Evolutionary conservation across 2,888 invertebrate genomes (phyloP), one percentile per base, ranked within the genome.

Genomic region (Callosobruchus maculatus): DNA sequence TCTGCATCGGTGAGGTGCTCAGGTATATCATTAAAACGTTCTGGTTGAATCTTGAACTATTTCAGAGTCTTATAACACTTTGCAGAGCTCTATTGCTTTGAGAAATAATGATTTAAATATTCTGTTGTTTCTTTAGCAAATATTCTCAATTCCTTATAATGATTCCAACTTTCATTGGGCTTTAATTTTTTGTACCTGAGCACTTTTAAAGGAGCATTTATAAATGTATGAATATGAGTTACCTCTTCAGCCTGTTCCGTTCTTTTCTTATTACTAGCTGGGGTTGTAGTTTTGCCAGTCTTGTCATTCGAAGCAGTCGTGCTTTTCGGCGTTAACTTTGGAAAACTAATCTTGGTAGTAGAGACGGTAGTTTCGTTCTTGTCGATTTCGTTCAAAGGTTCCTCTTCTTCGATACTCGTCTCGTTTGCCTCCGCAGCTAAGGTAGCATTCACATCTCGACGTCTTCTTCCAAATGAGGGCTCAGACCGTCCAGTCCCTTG

Each of bases 391-490:
- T 84, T 85, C 66, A 83, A 82, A 74, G 86, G 87, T 22, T 75
- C 73, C 13, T 75, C 71, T 21, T 70, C 71, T n/a, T 70, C 74
- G 18, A 69, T n/a, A 22, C 74, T 71, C 1, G 78, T 80, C 49
- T 74, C 74, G 49, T 80, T 82, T 0, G 81, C 76, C 71, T 86
- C 81, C 67, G 79, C 80, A 68, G 69, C 75, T 31, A 74, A 22
- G 22, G 76, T 75, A 0, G 74, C 86, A 76, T 90, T 89, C 0
- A 89, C 71, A 0, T 89, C 88, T 80, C 93, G 88, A 80, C 92
- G 89, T 73, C 92, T 91, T 77, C 93, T 89, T 0, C 95, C 96
- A 82, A 94, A 95, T 0, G 95, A 96, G 0, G 94, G 94, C 81
- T 95, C 95, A 76, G 92, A 92, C 74, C 96, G 89, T 49, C 96